Evolutionary conservation across 2,797 vertebrate genomes (phyloP), one percentile per base, ranked within the genome.

Genomic region (Ptychadena robeensis): DNA sequence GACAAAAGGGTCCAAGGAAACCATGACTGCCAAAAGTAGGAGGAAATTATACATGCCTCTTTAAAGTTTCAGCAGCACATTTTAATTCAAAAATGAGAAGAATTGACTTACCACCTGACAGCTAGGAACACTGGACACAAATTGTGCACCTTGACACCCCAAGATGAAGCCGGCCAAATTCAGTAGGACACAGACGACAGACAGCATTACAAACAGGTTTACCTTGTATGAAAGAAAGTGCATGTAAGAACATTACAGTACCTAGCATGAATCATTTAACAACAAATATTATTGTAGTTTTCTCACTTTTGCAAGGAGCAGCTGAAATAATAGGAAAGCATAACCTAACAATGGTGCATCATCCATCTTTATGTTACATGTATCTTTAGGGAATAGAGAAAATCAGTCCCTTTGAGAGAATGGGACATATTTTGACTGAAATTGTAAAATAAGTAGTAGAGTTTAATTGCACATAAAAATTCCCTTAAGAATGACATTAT

Each of bases 161-260:
- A 97, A 89, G 87, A 96, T 92, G 90, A 96, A 95, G 85, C 94
- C 95, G 38, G 94, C 91, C 85, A 96, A 87, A 80, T 95, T 96
- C 77, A 97, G 91, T 76, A 97, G 93, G 82, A 97, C 93, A 86
- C 94, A 96, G 57, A 95, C 89, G 88, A 96, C 79, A 10, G 95
- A 96, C 38, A 97, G 91, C 86, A 96, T 87, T 82, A 96, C 90
- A 64, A 96, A 96, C 0, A 97, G 90, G 82, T 96, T 96, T 66
- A 94, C 94, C 96, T 97, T 89, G 78, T 91, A 92, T 0, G n/a
- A 64, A 85, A 68, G 71, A 73, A 63, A 44, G 40, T 82, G 32
- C n/a, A n/a, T n/a, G n/a, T n/a, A n/a, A n/a, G n/a, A n/a, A n/a
- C n/a, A n/a, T n/a, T n/a, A 86, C 34, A 72, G 34, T 44, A 44